Base-by-base conservation (phyloP, 2,113 vertebrate genomes). In the Xenopus tropicalis region DNA sequence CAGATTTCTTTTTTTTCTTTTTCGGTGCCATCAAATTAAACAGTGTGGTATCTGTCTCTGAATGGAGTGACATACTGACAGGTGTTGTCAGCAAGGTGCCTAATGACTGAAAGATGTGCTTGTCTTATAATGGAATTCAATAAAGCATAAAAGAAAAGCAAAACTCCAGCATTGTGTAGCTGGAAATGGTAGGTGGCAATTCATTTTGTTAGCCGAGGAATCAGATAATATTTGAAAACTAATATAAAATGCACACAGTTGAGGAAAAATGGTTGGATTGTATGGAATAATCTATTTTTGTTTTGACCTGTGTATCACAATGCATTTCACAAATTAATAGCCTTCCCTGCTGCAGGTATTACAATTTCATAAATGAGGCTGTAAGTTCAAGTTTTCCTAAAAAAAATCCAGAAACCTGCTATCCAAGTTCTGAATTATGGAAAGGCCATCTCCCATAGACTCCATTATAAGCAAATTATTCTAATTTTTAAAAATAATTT, bases 41-140 rank as follows among this genome's bases (percentile, higher is more conserved):
- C 79, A 82, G 69, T 69, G 21, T 20, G 2, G 65, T 77, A 24
- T 57, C 81, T 83, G 72, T 74, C 73, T 78, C 68, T 73, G 78
- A 79, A 72, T 72, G 1, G 65, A 86, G 72, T 82, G 85, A 85
- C 86, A 85, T 81, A 81, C 78, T 84, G 89, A 79, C 88, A 90
- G 89, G 82, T 84, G 83, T 79, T 88, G 84, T 69, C 88, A 90
- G 87, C 79, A 21, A 85, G 83, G 84, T 82, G 80, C 83, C 84
- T 78, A 82, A 82, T 19, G 48, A 75, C 78, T n/a, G 64, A 13
- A 51, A 79, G 78, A 74, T 23, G 61, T 80, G 71, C 78, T 85
- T 83, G 80, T 80, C 83, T 88, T 83, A 71, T 79, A 80, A 75
- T 77, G 79, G 81, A 21, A 84, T 64, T 80, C 82, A 83, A 74